Evolutionary conservation across 2,888 invertebrate species (phyloP).

Genomic region (Mechanitis mazaeus): DNA sequence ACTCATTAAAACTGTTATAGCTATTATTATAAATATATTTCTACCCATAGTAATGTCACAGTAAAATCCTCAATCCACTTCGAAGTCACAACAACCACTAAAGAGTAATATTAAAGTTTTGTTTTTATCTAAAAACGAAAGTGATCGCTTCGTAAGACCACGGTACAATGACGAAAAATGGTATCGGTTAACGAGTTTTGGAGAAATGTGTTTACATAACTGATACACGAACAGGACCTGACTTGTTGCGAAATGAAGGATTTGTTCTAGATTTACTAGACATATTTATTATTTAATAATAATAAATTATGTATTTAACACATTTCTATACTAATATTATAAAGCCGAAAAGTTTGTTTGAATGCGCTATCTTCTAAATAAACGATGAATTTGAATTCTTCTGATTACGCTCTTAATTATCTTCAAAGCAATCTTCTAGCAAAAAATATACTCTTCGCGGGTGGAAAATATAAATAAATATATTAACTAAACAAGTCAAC

Average conservation of each 20-base stretch:
- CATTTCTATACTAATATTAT: too few relatives aligned
- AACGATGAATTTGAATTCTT: too few relatives aligned
- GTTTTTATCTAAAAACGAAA: conserved; percentile 44
- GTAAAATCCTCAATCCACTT: conserved; percentile 4
- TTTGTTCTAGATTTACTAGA: not conserved
- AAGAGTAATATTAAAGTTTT: conserved; percentile 9
- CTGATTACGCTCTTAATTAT: too few relatives aligned
- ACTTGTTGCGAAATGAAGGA: not conserved
- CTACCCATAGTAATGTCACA: too few relatives aligned
- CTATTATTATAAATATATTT: too few relatives aligned
- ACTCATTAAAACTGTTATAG: not conserved
- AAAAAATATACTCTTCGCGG: too few relatives aligned
- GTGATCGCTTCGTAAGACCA: conserved; percentile 44
- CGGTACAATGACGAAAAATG: conserved; percentile 57
- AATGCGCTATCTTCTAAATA: too few relatives aligned
- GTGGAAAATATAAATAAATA: too few relatives aligned
- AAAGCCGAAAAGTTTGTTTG: too few relatives aligned
- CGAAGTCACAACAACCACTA: conserved; percentile 8
- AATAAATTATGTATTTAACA: not conserved
- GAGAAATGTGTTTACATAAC: conserved; percentile 68
- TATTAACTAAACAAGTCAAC: too few relatives aligned
- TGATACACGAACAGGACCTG: conserved; percentile 26
- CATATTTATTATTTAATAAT: not conserved
- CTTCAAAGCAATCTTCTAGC: too few relatives aligned
- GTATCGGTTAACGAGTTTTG: conserved; percentile 45